phyloP scores from a whole-genome alignment of 2,113 vertebrate genomes.

The Toxostoma redivivum region DNA sequence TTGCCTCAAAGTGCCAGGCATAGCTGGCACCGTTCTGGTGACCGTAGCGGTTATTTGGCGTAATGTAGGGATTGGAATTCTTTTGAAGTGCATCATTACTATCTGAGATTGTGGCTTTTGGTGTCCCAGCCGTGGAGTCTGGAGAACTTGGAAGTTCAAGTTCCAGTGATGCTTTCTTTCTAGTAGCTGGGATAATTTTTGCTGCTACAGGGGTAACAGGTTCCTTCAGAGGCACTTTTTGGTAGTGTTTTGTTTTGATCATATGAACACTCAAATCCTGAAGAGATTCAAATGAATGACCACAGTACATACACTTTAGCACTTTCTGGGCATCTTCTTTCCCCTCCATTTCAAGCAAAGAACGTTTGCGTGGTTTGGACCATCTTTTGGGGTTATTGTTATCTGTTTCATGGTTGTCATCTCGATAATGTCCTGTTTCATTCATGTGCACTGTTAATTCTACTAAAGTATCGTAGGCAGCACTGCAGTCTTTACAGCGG shows the following conservation, averaged over 20 bases:
- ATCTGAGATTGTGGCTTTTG: conserved; percentile 82
- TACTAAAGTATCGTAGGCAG: conserved; percentile 94
- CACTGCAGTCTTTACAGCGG: conserved; percentile 97
- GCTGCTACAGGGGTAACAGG: conserved; percentile 94
- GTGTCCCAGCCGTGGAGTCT: conserved; percentile 90
- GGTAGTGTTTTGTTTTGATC: conserved; percentile 99
- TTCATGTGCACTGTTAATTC: conserved; percentile 99
- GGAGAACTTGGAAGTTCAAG: conserved; percentile 94
- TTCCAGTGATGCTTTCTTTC: conserved; percentile 90
- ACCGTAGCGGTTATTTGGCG: conserved; percentile 94
- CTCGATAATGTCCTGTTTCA: conserved; percentile 95
- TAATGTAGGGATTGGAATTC: conserved; percentile 92
- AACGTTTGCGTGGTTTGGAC: conserved; percentile 98
- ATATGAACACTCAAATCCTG: conserved; percentile 99
- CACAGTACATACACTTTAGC: conserved; percentile 98
- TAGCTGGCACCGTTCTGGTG: conserved; percentile 99
- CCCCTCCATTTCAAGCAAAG: conserved; percentile 96
- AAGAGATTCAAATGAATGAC: conserved; percentile 98
- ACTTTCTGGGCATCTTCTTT: conserved; percentile 99
- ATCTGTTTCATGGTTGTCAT: conserved; percentile 97
- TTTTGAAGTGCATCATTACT: conserved; percentile 86
- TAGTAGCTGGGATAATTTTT: conserved; percentile 90
- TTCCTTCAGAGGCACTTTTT: conserved; percentile 99
- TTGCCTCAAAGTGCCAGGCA: conserved; percentile 97
- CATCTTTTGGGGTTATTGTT: conserved; percentile 91